Percentiles rank a stretch among this genome's conserved stretches.
These are phyloP conservation scores for Dasysyrphus tricinctus DNA, from an alignment of 2,888 invertebrate species.

Conservation along the genomic window DNA sequence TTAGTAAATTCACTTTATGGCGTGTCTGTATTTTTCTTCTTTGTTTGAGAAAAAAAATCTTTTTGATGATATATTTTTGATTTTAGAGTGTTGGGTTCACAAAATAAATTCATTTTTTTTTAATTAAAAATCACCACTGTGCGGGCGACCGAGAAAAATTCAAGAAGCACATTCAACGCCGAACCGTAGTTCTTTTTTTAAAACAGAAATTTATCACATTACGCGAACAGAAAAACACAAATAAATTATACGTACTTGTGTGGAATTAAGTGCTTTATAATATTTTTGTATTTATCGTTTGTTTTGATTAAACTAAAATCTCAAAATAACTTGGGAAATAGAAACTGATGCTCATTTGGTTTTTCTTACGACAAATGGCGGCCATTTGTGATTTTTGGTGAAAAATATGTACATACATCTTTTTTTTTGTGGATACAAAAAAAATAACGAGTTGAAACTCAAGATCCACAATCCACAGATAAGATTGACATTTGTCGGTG, in stretches of 20 bases:
- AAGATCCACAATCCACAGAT: neutral
- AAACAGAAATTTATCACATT: slow-evolving; percentile 35
- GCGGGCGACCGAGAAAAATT: slow-evolving; percentile 7
- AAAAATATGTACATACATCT: slow-evolving; percentile 25
- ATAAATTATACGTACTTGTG: slow-evolving; percentile 65
- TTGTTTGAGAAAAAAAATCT: neutral
- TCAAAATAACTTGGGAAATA: neutral
- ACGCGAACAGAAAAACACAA: slow-evolving; percentile 60
- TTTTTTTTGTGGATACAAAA: neutral
- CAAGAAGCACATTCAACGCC: slow-evolving; percentile 27
- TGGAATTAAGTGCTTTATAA: slow-evolving; percentile 19
- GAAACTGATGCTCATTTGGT: neutral
- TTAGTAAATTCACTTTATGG: neutral
- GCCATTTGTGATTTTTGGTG: slow-evolving; percentile 39
- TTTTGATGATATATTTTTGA: neutral
- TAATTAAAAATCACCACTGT: slow-evolving; percentile 13
- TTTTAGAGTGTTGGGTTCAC: neutral
- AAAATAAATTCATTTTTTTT: slow-evolving; percentile 15
- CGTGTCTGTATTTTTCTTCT: neutral
- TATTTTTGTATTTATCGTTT: neutral
- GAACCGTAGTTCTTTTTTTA: neutral
- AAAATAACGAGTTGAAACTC: neutral
- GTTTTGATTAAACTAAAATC: neutral
- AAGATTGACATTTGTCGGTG: neutral
- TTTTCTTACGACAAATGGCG: slow-evolving; percentile 11